Percentiles rank a stretch among this genome's conserved stretches.
phyloP scores from a whole-genome alignment of 2,113 vertebrate species.

The Terrapene triunguis region DNA sequence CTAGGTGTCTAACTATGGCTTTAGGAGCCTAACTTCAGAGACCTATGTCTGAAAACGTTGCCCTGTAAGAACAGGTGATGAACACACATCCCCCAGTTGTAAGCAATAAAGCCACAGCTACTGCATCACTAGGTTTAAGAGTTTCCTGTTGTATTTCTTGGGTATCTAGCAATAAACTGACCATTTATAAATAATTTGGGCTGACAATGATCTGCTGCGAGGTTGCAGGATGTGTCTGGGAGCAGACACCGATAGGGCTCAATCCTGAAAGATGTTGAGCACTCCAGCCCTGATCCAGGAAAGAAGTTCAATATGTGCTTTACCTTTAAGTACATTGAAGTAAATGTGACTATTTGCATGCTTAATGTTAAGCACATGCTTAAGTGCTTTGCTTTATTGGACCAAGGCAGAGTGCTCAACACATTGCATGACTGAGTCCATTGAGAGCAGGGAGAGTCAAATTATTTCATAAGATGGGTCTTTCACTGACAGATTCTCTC shows the following conservation, averaged over 20 bases:
- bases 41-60: not conserved
- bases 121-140: not conserved
- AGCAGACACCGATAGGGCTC: not conserved
- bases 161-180: not conserved
- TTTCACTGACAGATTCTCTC: not conserved
- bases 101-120: not conserved
- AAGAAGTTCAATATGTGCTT: not conserved
- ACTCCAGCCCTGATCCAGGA: not conserved
- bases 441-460: not conserved
- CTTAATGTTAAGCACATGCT: not conserved
- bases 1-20: rapidly evolving
- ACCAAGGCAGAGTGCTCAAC: not conserved
- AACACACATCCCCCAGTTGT: not conserved
- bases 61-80: not conserved
- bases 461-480: not conserved
- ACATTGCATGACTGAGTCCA: not conserved
- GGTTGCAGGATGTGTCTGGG: rapidly evolving
- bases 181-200: not conserved
- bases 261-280: not conserved
- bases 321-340: not conserved
- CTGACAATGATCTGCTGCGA: not conserved
- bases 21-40: rapidly evolving
- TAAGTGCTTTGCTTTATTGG: slow-evolving; percentile 7
- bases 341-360: not conserved
- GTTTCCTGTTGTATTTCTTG: slow-evolving; percentile 30